Evolutionary conservation across 2,888 invertebrate species (phyloP).

Genomic region (Epistrophe eligans): DNA sequence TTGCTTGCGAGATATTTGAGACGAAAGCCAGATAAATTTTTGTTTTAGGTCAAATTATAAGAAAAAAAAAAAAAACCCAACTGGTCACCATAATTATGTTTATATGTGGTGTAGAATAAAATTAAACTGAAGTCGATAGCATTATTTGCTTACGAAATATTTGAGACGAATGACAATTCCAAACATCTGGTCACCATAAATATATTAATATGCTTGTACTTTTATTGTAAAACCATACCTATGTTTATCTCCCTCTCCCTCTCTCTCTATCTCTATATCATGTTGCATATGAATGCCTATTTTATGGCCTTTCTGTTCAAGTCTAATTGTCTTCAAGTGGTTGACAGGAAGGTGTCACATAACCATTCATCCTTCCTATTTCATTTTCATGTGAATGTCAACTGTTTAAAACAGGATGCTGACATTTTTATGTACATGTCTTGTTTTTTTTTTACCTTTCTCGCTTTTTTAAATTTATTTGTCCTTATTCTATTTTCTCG

Average conservation of each 20-base stretch:
- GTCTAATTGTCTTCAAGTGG: constrained; percentile 73
- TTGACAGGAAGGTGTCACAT: constrained; percentile 76
- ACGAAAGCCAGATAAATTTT: too few species aligned
- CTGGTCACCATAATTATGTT: constrained; percentile 7
- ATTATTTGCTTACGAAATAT: too few species aligned
- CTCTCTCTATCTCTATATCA: background rate
- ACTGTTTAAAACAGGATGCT: constrained; percentile 66
- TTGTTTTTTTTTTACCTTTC: constrained; percentile 32
- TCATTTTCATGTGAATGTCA: constrained; percentile 71
- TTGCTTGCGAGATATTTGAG: too few species aligned
- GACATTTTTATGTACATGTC: constrained; percentile 68
- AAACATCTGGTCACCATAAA: constrained; percentile 5
- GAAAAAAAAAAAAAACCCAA: too few species aligned
- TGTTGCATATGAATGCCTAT: constrained; percentile 24
- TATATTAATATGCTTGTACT: background rate
- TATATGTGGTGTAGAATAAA: too few species aligned
- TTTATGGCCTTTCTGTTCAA: constrained; percentile 57
- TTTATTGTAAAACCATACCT: background rate
- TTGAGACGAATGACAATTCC: too few species aligned
- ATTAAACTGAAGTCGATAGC: too few species aligned
- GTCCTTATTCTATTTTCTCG: constrained; percentile 53
- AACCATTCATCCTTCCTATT: constrained; percentile 62
- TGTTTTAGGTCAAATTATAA: too few species aligned
- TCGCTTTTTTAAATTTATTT: background rate
- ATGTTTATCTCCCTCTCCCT: background rate